phyloP scores from a whole-genome alignment of 2,888 invertebrate genomes.

The Zelleria hepariella region DNA sequence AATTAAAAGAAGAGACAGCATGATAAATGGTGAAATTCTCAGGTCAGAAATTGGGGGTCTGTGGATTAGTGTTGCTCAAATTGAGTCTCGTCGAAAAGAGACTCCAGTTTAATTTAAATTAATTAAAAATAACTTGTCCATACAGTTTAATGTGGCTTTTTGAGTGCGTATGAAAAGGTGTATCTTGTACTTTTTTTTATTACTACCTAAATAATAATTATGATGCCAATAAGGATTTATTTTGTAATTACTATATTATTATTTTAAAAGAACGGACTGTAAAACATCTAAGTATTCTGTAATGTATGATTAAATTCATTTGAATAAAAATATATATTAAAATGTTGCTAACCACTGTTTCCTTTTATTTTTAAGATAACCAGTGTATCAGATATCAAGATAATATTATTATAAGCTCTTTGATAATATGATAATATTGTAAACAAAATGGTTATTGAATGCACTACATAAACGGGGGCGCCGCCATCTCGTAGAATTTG shows the following conservation, averaged over 20 bases:
- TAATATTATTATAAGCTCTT: no score
- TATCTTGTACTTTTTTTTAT: slow-evolving; percentile 43
- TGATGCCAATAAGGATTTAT: slow-evolving; percentile 62
- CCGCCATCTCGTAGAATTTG: no score
- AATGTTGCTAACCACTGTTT: slow-evolving; percentile 68
- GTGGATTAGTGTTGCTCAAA: slow-evolving; percentile 47
- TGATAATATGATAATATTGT: no score
- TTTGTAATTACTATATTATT: slow-evolving; percentile 66
- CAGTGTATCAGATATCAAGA: no score
- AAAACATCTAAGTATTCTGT: slow-evolving; percentile 62
- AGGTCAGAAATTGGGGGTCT: no score
- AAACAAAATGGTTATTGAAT: no score
- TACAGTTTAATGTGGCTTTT: slow-evolving; percentile 40
- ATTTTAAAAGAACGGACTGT: slow-evolving; percentile 66
- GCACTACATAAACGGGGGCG: no score
- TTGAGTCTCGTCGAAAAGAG: slow-evolving; percentile 26
- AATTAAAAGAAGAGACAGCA: no score
- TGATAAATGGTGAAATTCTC: no score
- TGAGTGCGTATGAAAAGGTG: slow-evolving; percentile 44
- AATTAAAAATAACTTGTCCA: slow-evolving; percentile 36
- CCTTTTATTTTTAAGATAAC: slow-evolving; percentile 28
- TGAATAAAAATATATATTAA: slow-evolving; percentile 74
- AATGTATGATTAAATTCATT: slow-evolving; percentile 71
- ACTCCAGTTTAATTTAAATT: slow-evolving; percentile 15
- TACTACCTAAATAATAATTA: slow-evolving; percentile 43